These are phyloP conservation scores for Pagetopsis macropterus DNA, from an alignment of 2,797 vertebrate genomes.

Conservation along the genomic window DNA sequence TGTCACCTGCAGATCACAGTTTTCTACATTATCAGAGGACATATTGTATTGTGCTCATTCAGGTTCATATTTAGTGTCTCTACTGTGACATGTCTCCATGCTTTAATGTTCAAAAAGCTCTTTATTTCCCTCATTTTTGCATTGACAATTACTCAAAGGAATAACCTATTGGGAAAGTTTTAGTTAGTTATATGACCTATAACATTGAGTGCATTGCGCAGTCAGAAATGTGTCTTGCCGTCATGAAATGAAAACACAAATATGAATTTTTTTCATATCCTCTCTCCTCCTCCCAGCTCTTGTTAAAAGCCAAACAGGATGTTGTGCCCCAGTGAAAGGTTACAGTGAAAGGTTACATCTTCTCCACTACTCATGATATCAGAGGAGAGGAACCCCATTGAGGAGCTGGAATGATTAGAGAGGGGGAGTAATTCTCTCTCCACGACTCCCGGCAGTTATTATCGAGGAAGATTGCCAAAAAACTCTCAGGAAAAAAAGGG, in stretches of 20 bases:
- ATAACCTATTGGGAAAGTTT: too few species aligned
- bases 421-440: constrained; percentile 38
- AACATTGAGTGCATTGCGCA: too few species aligned
- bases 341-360: constrained; percentile 29
- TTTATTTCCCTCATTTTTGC: too few species aligned
- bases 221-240: neutral
- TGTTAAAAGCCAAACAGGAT: constrained; percentile 32
- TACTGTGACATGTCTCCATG: too few species aligned
- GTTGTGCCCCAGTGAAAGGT: constrained; percentile 27
- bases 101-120: too few species aligned
- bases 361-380: constrained; percentile 19
- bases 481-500: neutral
- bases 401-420: constrained; percentile 37
- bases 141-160: too few species aligned
- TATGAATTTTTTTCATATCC: neutral
- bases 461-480: constrained; percentile 54
- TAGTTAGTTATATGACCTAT: too few species aligned
- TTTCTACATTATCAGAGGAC: too few species aligned
- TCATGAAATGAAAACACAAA: constrained; percentile 35
- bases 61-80: too few species aligned
- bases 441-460: constrained; percentile 43
- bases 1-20: too few species aligned
- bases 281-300: constrained; percentile 21
- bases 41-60: too few species aligned
- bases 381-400: constrained; percentile 26